phyloP scores from a whole-genome alignment of 30 jellyfish, hydroid and myxozoan genomes.

The Aurelia aurita region DNA sequence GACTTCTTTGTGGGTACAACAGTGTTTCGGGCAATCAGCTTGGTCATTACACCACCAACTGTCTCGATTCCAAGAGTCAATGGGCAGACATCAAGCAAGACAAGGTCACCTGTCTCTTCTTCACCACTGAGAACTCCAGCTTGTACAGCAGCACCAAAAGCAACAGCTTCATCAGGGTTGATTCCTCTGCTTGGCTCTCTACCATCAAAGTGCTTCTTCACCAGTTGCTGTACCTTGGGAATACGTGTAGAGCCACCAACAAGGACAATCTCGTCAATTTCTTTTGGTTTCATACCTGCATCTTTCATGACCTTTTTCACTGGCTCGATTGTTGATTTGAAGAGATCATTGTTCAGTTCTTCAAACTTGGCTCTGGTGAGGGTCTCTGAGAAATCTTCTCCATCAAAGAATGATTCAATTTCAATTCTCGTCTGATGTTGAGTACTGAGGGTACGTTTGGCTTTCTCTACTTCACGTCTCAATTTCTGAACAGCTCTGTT shows the following conservation, averaged over 20 bases:
- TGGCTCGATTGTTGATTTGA: slow-evolving; percentile 93
- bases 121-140: slow-evolving; percentile 99
- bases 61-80: slow-evolving; percentile 99
- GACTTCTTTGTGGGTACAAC: slow-evolving; percentile 99
- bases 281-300: slow-evolving; percentile 88
- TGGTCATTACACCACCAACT: slow-evolving; percentile 99
- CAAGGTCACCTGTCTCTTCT: slow-evolving; percentile 98
- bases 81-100: slow-evolving; percentile 98
- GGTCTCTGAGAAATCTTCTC: slow-evolving; percentile 99
- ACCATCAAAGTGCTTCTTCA: slow-evolving; percentile 90
- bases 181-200: slow-evolving; percentile 98
- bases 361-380: slow-evolving; percentile 99
- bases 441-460: slow-evolving; percentile 99
- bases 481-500: slow-evolving; percentile 98
- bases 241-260: slow-evolving; percentile 99
- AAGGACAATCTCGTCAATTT: slow-evolving; percentile 96
- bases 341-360: slow-evolving; percentile 89
- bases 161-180: slow-evolving; percentile 99
- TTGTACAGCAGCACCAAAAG: slow-evolving; percentile 99
- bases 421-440: slow-evolving; percentile 99
- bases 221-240: slow-evolving; percentile 95
- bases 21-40: slow-evolving; percentile 98
- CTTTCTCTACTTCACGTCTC: slow-evolving; percentile 99
- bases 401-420: slow-evolving; percentile 95
- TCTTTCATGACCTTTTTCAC: slow-evolving; percentile 93